Evolutionary conservation across 2,113 vertebrate genomes (phyloP).

Genomic region (Pedionomus torquatus): DNA sequence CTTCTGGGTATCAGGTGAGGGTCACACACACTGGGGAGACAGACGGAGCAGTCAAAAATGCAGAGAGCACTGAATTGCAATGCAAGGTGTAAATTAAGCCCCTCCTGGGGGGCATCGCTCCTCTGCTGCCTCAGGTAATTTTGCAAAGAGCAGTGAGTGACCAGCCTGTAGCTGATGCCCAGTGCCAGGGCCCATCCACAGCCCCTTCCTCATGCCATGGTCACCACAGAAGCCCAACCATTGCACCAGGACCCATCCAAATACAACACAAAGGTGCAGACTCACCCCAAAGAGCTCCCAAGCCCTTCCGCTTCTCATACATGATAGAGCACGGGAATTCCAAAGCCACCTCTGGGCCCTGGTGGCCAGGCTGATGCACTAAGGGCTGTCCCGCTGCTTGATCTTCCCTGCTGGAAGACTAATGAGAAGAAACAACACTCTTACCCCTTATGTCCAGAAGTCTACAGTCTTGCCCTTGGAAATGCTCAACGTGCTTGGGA

Average conservation of each 20-base stretch:
- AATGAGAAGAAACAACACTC: neutral
- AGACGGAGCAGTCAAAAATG: neutral
- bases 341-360: neutral
- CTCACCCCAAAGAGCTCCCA: neutral
- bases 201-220: neutral
- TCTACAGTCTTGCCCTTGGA: fast-evolving
- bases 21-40: neutral
- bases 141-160: neutral
- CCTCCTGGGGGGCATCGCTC: neutral
- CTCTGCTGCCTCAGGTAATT: neutral
- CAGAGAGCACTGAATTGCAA: neutral
- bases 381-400: neutral
- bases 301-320: neutral
- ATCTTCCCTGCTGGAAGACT: neutral
- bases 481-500: neutral
- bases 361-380: neutral
- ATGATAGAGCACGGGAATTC: fast-evolving
- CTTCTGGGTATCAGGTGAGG: neutral
- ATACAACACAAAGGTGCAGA: neutral
- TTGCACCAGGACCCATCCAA: neutral
- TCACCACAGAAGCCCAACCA: neutral
- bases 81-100: neutral
- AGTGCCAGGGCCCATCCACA: neutral
- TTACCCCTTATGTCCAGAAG: neutral
- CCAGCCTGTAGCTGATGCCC: neutral